A percentile compares a stretch with the other conserved stretches of the same genome.
These are phyloP conservation scores for Cryptoleucopteryx plumbea DNA, from an alignment of 2,113 vertebrate species.

Conservation along the genomic window DNA sequence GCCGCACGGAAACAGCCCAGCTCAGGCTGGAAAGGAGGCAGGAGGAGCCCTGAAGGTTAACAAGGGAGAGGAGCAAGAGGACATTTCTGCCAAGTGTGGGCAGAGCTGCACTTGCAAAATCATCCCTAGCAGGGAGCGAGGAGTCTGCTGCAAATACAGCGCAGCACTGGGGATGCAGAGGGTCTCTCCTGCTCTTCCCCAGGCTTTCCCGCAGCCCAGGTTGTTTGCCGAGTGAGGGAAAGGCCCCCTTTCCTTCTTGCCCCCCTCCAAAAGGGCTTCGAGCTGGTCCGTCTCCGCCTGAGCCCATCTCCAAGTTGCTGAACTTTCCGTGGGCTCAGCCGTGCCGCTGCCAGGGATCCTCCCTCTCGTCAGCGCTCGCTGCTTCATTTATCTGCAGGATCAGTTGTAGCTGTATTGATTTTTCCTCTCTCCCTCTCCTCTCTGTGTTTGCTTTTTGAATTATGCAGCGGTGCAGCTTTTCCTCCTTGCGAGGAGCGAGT, in stretches of 20 bases:
- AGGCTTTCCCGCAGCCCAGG: not conserved
- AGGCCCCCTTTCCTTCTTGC: not conserved
- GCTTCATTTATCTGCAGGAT: conserved; percentile 66
- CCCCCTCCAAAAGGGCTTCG: not conserved
- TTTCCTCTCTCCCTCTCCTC: conserved; percentile 37
- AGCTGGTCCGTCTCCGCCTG: accelerated
- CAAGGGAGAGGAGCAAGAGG: not conserved
- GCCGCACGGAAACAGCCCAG: not conserved
- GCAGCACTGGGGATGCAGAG: accelerated
- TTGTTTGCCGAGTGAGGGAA: not conserved
- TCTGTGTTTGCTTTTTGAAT: conserved; percentile 69
- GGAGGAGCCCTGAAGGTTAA: not conserved
- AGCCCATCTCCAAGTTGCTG: not conserved
- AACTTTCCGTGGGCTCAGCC: not conserved
- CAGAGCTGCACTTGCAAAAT: not conserved
- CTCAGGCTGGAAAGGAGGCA: not conserved
- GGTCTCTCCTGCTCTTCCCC: not conserved
- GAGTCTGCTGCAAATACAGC: not conserved
- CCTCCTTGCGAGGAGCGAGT: conserved; percentile 34
- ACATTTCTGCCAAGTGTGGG: accelerated
- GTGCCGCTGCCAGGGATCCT: not conserved
- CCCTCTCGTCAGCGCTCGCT: not conserved
- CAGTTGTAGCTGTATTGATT: conserved; percentile 66
- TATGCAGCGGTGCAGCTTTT: conserved; percentile 65
- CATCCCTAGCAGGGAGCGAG: no score